Percentiles rank a stretch among this genome's conserved stretches.
phyloP scores from a whole-genome alignment of 2,113 vertebrate species.

The Nothocercus nigrocapillus region DNA sequence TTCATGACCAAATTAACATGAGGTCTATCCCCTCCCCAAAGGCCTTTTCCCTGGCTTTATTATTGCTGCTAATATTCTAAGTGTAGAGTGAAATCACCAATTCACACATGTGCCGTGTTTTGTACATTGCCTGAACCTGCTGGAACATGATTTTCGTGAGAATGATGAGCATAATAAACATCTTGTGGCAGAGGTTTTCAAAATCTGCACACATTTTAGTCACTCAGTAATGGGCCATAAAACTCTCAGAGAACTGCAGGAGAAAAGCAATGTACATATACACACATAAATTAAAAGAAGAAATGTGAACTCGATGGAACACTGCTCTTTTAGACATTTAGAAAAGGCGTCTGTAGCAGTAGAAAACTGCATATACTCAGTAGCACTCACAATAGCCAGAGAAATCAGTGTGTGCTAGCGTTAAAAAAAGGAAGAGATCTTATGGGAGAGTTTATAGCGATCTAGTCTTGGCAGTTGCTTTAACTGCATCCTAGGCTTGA shows the following conservation, averaged over 20 bases:
- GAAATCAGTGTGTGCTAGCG: background rate
- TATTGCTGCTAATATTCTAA: slow-evolving; percentile 77
- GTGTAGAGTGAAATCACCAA: slow-evolving; percentile 78
- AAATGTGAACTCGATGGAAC: slow-evolving; percentile 61
- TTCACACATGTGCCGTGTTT: slow-evolving; percentile 76
- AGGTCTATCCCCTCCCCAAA: slow-evolving; percentile 55
- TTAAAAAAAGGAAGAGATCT: background rate
- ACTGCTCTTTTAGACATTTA: slow-evolving; percentile 32
- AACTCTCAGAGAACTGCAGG: slow-evolving; percentile 80
- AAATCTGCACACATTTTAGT: slow-evolving; percentile 83
- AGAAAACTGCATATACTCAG: slow-evolving; percentile 31
- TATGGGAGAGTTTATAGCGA: background rate
- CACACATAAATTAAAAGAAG: slow-evolving; percentile 79
- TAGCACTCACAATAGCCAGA: slow-evolving; percentile 31
- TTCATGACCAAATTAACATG: slow-evolving; percentile 70
- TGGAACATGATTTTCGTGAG: slow-evolving; percentile 82
- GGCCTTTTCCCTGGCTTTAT: slow-evolving; percentile 69
- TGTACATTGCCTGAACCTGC: slow-evolving; percentile 77
- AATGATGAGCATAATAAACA: slow-evolving; percentile 83
- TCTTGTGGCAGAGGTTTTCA: slow-evolving; percentile 80
- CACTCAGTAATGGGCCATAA: slow-evolving; percentile 81
- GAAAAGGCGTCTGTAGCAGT: background rate
- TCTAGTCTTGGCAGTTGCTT: background rate
- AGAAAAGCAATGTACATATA: slow-evolving; percentile 76
- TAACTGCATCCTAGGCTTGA: background rate